Base-by-base conservation (phyloP, 2,888 invertebrate genomes). In the Meiosimyza decipiens region DNA sequence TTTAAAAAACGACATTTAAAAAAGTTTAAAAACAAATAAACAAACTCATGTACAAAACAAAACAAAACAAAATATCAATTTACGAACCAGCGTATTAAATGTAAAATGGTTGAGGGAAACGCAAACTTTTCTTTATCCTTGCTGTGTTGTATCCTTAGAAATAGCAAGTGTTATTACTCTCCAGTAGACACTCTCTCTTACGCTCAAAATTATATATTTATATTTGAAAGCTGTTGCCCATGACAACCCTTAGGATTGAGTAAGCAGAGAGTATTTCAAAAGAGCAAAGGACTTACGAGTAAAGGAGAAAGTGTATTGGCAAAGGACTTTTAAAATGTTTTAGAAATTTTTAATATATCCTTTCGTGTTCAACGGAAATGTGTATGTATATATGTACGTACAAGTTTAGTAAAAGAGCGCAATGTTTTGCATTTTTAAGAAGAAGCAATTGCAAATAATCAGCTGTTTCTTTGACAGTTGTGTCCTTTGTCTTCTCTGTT, bases 191-290 rank as follows among this genome's bases (percentile, higher is more conserved):
- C 40, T 40, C 40, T 40, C 40, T 40, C 40, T 40, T 7, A 2
- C 40, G 40, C 40, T 40, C 40, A 40, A 40, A 40, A 40, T 40
- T 9, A 9, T 7, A 6, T 9, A 40, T 40, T 7, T 9, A 6
- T 4, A 40, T 40, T 40, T 40, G 9, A 7, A 40, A 9, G 40
- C 40, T 40, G 40, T 40, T 40, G 40, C 40, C 40, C 3, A 40
- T 40, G 40, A 9, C 40, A 40, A 40, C 40, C 40, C 1, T 40
- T 40, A 9, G 9, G 9, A 47, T 15, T 49, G 73, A 74, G 73
- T 71, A 68, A 68, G 71, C 70, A 71, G 71, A 71, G 67, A 74
- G 70, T 63, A 76, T 71, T 71, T 71, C 18, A 64, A 52, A 72
- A 73, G 69, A 74, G 69, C 60, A 64, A 50, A 74, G 55, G 67